Base-by-base conservation (phyloP, 2,888 invertebrate species). In the Drosophila falleni region DNA sequence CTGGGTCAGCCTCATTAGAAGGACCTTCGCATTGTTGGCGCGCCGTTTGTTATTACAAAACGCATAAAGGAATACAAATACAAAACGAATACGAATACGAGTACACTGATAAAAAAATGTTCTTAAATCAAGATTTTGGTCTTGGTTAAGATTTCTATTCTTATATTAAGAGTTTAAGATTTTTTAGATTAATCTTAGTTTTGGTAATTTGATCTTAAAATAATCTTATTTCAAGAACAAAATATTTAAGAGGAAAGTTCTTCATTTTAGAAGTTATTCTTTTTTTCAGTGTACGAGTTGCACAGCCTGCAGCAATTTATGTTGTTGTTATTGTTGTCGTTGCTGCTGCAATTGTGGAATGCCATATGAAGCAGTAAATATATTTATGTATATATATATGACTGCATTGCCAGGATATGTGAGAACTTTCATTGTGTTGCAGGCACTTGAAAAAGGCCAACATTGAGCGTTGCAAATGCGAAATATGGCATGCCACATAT, bases 1-100 rank as follows among this genome's bases (percentile, higher is more conserved):
- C 71, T 79, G 63, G 81, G 81, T 81, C 81, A 74, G 73, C 75
- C 81, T 82, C 82, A 82, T 82, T 80, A 80, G 80, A 80, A 70
- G 74, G 69, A 70, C 80, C 66, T 76, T 76, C 73, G 54, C 81
- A 80, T 78, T 78, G 72, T 49, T 71, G 76, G 67, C 56, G 56
- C 51, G 55, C 58, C 71, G 67, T 74, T 80, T 80, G 75, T 80
- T 75, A 80, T 81, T 80, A 58, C 81, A 69, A 67, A 75, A 67
- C 72, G 69, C 72, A 73, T 62, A 80, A 69, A 66, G 68, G 63
- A 68, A 69, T 75, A 78, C 80, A 78, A 78, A 75, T 39, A 41
- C 41, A 61, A 35, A 23, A 60, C 53, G 61, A 65, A 71, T 75
- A 78, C 80, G 76, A 2, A 5, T n/a, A 37, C n/a, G 37, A 37